Conservation (phyloP, 2,797 vertebrate species). For the Dermochelys coriacea region DNA sequence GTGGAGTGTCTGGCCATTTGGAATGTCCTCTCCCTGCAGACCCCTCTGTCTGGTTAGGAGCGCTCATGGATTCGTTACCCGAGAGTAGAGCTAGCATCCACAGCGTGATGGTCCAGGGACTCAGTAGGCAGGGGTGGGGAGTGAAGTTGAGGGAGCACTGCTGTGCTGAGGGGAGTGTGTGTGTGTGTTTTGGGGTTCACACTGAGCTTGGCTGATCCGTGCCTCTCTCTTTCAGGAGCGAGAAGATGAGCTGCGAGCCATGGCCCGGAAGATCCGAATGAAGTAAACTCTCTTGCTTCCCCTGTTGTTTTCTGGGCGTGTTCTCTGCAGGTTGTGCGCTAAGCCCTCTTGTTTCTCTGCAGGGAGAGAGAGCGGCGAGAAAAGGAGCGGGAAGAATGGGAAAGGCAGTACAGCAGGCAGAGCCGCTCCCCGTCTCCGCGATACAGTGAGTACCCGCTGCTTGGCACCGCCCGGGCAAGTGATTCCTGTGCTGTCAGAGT, state of each 20-base stretch:
- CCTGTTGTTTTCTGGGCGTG: not conserved
- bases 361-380: slow-evolving; percentile 93
- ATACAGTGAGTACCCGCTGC: slow-evolving; percentile 65
- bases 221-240: slow-evolving; percentile 83
- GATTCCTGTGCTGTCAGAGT: not conserved
- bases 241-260: slow-evolving; percentile 93
- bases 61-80: not conserved
- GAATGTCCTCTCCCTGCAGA: not conserved
- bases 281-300: slow-evolving; percentile 81
- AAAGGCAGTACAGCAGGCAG: slow-evolving; percentile 90
- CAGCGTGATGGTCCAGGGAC: not conserved
- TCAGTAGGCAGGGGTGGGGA: not conserved
- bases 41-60: not conserved
- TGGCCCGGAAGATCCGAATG: slow-evolving; percentile 97
- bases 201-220: not conserved
- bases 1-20: not conserved
- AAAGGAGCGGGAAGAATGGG: slow-evolving; percentile 94
- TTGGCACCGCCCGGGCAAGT: not conserved
- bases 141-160: not conserved
- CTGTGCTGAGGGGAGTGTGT: not conserved
- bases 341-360: not conserved
- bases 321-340: not conserved
- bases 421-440: slow-evolving; percentile 91
- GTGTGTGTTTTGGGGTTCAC: not conserved
- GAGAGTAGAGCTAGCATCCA: not conserved